Percentiles rank a stretch among this genome's conserved stretches.
Conservation (phyloP, 2,888 invertebrate genomes). For the Neuroscelio doddi region DNA sequence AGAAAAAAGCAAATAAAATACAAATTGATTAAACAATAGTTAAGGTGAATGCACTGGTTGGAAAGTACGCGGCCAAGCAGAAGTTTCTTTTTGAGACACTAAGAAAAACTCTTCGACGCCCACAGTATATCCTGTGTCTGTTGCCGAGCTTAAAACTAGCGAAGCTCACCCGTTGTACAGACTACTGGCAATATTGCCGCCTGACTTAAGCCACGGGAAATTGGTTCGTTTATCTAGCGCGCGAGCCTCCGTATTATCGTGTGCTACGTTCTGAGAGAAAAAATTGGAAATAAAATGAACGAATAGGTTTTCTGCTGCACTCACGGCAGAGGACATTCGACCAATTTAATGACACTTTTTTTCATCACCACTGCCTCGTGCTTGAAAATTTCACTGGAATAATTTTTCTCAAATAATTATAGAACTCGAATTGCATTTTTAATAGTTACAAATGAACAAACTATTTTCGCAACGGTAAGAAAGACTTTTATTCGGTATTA, state of each 20-base stretch:
- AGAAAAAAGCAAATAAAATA: no score
- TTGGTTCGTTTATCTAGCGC: conserved; percentile 64
- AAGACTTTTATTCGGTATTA: conserved; percentile 26
- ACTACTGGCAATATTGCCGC: conserved; percentile 57
- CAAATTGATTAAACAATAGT: conserved; percentile 16
- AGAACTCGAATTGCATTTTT: no score
- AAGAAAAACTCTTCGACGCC: conserved; percentile 33
- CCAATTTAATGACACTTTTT: conserved; percentile 27
- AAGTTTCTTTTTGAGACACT: conserved; percentile 27
- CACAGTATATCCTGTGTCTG: conserved; percentile 31
- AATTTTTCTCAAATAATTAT: no score
- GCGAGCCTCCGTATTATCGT: conserved; percentile 54
- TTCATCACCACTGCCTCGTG: neutral
- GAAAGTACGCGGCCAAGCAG: conserved; percentile 15
- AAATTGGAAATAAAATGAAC: conserved; percentile 47
- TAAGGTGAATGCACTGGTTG: conserved; percentile 16
- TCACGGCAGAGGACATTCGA: conserved; percentile 27
- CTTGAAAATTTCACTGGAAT: no score
- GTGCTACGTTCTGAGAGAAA: conserved; percentile 42
- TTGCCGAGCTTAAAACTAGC: conserved; percentile 48
- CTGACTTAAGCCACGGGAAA: conserved; percentile 64
- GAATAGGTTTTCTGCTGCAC: conserved; percentile 38
- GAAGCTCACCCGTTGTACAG: conserved; percentile 32
- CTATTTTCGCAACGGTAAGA: conserved; percentile 10
- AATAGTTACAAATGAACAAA: no score